Evolutionary conservation across 1,140 invertebrate genomes (phyloP), one percentile per base, ranked within the genome.

Genomic region (Eumeta japonica): DNA sequence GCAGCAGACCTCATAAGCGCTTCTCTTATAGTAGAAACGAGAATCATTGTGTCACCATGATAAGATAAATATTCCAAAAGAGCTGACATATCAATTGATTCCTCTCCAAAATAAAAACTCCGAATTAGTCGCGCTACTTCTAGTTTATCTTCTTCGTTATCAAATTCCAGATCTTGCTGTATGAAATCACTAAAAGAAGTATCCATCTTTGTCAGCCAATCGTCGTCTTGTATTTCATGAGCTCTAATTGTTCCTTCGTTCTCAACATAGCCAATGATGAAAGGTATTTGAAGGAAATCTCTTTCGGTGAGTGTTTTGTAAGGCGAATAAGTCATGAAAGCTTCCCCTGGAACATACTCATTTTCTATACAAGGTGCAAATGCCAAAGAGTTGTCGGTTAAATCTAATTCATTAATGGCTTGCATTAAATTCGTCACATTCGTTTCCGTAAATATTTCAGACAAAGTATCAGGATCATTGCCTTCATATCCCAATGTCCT

Each of bases 351-450:
- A n/a, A 52, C 43, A 16, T 47, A 35, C 45, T 43, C 39, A 32
- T 43, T 58, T 52, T 73, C 68, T 14, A 73, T 18, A 41, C 64
- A 73, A 12, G 65, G 68, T 24, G 68, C 55, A 50, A 73, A 70
- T 9, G 60, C 56, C 13, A 68, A 35, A 14, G 62, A 57, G 28
- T 70, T 70, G 31, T 70, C 58, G 3, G 55, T 62, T 15, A 68
- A 45, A 17, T 66, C 52, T 12, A 70, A 50, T 36, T 73, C 62
- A 43, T 63, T 68, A 17, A 73, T 66, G 15, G 57, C 51, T 11
- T 51, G 60, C 62, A 67, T 72, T 32, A 73, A 49, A 37, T 60
- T 62, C 12, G 55, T 41, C n/a, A 64, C 32, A 52, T 55, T 70
- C 7, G 53, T 55, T 45, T 57, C 55, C 13, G 50, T 55, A 42